phyloP scores from a whole-genome alignment of 2,888 invertebrate genomes.

The Julus scanicus region DNA sequence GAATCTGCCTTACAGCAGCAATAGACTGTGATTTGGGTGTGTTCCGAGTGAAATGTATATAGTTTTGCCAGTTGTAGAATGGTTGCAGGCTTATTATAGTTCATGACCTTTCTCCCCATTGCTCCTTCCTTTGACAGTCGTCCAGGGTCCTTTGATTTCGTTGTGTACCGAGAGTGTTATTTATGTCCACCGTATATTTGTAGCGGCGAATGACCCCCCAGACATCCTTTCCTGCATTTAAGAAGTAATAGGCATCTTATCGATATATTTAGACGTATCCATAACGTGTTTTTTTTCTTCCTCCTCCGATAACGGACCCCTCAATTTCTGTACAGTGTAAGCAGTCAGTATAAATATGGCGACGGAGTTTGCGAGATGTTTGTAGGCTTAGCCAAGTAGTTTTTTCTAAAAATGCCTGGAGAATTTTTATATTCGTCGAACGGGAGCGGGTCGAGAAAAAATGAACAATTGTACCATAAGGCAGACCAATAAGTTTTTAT shows the following conservation, averaged over 20 bases:
- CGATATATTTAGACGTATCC: constrained; percentile 42
- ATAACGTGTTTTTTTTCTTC: not conserved
- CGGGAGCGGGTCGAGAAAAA: not conserved
- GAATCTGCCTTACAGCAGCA: not conserved
- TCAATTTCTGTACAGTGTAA: constrained; percentile 16
- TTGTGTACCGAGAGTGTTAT: not conserved
- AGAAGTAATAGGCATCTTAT: constrained; percentile 22
- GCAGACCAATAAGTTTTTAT: constrained; percentile 42
- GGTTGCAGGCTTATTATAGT: not conserved
- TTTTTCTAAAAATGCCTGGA: constrained; percentile 31
- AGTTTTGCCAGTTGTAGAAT: constrained; percentile 31
- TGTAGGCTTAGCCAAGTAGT: constrained; percentile 27
- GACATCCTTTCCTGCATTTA: constrained; percentile 6
- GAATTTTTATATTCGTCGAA: constrained; percentile 7
- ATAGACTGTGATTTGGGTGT: not conserved
- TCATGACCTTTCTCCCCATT: not conserved
- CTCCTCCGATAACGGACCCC: not conserved
- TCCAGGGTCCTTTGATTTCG: not conserved
- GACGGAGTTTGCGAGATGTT: constrained; percentile 10
- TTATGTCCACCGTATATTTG: constrained; percentile 38
- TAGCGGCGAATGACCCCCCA: constrained; percentile 12
- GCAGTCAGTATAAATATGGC: constrained; percentile 26
- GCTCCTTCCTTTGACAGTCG: not conserved
- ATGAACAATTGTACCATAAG: constrained; percentile 39
- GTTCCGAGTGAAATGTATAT: not conserved